Percentiles rank a stretch among this genome's conserved stretches.
Evolutionary conservation across 2,113 vertebrate species (phyloP).

Genomic region (Tautogolabrus adspersus): DNA sequence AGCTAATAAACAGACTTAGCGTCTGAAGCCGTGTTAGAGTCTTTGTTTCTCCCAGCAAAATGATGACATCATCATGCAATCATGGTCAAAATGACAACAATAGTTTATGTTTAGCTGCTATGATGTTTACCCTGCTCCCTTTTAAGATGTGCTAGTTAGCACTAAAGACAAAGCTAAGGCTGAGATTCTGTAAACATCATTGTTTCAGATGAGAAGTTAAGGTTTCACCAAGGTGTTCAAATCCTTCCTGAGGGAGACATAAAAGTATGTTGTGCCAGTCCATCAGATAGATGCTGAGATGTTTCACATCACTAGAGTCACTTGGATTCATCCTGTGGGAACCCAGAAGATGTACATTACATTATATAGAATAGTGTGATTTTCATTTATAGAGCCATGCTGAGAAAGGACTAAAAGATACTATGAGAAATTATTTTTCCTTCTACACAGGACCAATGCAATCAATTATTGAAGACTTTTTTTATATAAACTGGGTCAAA

Average conservation of each 20-base stretch:
- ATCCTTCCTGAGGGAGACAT: no score
- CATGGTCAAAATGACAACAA: no score
- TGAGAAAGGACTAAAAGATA: neutral
- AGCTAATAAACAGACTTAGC: neutral
- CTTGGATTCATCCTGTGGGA: neutral
- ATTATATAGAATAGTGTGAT: no score
- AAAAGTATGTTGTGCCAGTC: no score
- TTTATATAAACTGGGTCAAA: neutral
- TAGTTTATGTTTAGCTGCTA: neutral
- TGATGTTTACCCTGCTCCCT: neutral
- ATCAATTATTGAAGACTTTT: neutral
- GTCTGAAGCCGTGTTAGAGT: neutral
- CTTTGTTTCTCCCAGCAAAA: neutral
- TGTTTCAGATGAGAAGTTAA: no score
- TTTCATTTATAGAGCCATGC: neutral
- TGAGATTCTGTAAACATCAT: no score
- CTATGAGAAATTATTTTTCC: neutral
- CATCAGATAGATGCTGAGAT: no score
- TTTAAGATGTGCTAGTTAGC: no score
- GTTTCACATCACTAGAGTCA: no score
- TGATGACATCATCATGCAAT: neutral
- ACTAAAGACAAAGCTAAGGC: no score
- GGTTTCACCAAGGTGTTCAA: no score
- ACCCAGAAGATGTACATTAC: neutral
- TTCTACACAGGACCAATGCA: neutral